phyloP scores from a whole-genome alignment of 2,113 vertebrate genomes.

The Salvelinus namaycush region DNA sequence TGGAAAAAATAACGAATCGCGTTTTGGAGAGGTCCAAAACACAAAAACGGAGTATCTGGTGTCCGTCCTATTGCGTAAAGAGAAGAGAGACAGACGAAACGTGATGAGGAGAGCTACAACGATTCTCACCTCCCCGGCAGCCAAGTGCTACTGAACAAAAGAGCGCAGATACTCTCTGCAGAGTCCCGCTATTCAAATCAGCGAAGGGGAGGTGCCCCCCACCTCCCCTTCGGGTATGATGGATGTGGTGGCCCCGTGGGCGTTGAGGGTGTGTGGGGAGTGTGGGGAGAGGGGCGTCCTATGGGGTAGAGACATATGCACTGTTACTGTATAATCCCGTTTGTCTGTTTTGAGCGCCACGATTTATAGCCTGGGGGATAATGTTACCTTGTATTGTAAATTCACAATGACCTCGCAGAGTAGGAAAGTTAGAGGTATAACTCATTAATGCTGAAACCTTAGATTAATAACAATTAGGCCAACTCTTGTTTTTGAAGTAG shows the following conservation, averaged over 20 bases:
- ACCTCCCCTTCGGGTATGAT: too few relatives aligned
- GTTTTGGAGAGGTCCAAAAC: neutral
- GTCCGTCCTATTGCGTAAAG: neutral
- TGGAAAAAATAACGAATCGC: neutral
- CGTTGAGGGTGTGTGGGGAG: constrained; percentile 1
- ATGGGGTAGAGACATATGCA: neutral
- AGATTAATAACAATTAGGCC: neutral
- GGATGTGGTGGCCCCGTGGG: neutral
- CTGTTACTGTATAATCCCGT: constrained; percentile 27
- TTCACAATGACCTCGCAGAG: constrained; percentile 24
- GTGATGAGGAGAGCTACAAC: constrained; percentile 54
- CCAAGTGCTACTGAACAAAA: constrained; percentile 78
- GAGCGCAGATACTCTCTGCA: constrained; percentile 52
- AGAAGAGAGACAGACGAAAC: constrained; percentile 32
- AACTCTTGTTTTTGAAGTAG: too few relatives aligned
- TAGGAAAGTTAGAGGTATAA: neutral
- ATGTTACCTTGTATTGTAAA: constrained; percentile 42
- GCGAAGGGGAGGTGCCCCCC: constrained; percentile 19
- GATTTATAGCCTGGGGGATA: constrained; percentile 48
- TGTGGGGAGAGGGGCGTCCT: neutral
- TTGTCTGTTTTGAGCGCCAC: constrained; percentile 28
- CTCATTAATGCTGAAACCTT: neutral
- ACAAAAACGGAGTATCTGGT: neutral
- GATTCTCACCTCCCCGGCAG: constrained; percentile 72
- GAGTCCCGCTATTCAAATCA: constrained; percentile 62